A percentile compares a stretch with the other conserved stretches of the same genome.
phyloP scores from a whole-genome alignment of 1,140 invertebrate genomes.

The Bombus turneri region DNA sequence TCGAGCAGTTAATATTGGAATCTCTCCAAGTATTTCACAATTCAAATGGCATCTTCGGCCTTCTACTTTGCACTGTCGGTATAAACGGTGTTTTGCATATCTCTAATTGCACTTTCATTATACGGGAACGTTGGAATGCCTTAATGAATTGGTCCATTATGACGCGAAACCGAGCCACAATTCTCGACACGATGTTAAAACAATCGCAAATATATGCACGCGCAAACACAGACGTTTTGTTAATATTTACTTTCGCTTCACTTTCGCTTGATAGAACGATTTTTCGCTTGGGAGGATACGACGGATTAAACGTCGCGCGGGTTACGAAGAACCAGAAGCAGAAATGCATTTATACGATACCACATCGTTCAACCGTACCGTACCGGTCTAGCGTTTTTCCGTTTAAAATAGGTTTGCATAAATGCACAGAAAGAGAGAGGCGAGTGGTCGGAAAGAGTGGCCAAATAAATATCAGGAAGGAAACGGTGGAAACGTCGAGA shows the following conservation, averaged over 20 bases:
- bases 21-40: slow-evolving; percentile 72
- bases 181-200: not conserved
- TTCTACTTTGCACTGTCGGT: slow-evolving; percentile 57
- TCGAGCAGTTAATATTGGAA: slow-evolving; percentile 72
- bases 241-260: slow-evolving; percentile 12
- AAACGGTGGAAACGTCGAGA: slow-evolving; percentile 18
- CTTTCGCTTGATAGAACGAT: not conserved
- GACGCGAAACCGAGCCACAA: not conserved
- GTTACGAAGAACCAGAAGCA: not conserved
- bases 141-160: slow-evolving; percentile 70
- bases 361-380: not conserved
- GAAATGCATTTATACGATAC: not conserved
- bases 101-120: slow-evolving; percentile 73
- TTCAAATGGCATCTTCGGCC: slow-evolving; percentile 68
- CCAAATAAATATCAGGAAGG: slow-evolving; percentile 17
- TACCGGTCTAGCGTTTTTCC: not conserved
- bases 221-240: not conserved
- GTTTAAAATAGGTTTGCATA: slow-evolving; percentile 15
- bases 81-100: slow-evolving; percentile 73
- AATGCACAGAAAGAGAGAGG: not conserved
- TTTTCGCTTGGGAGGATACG: not conserved
- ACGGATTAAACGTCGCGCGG: not conserved
- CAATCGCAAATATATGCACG: slow-evolving; percentile 42
- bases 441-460: not conserved
- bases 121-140: slow-evolving; percentile 61